Conservation (phyloP, 35 echinoderm and acorn worm species). For the Nesometra sesokonis region DNA sequence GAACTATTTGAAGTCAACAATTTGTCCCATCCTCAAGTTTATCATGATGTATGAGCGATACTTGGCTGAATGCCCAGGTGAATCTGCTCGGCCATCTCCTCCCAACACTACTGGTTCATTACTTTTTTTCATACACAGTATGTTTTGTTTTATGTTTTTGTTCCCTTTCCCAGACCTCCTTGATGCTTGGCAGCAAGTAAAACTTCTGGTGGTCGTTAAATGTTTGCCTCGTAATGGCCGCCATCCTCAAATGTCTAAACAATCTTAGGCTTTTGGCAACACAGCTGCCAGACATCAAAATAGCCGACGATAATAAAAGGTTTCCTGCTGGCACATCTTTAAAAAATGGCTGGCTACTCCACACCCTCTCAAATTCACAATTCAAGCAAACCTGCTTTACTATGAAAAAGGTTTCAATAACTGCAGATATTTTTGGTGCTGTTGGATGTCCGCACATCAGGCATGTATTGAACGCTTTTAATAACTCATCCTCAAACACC, state of each 20-base stretch:
- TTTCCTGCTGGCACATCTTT: conserved; percentile 44
- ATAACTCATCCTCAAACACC: conserved; percentile 29
- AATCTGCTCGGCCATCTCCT: neutral
- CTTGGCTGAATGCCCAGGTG: neutral
- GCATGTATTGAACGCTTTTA: conserved; percentile 31
- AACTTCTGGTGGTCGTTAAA: neutral
- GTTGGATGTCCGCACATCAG: neutral
- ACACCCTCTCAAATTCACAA: conserved; percentile 5
- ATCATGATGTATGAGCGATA: neutral
- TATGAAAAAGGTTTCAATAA: conserved; percentile 15
- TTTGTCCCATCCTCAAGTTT: neutral
- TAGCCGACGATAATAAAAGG: conserved; percentile 36
- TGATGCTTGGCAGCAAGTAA: neutral
- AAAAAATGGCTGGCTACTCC: conserved; percentile 50
- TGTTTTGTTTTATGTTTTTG: neutral
- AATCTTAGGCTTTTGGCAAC: conserved; percentile 10
- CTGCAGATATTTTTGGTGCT: neutral
- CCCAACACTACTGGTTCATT: neutral
- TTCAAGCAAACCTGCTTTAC: conserved; percentile 21
- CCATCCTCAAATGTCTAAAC: neutral
- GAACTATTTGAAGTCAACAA: conserved; percentile 1
- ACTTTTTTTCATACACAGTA: no score
- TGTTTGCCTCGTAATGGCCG: neutral
- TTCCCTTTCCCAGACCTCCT: neutral
- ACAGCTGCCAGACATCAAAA: conserved; percentile 40